These are phyloP conservation scores for Onchidella celtica DNA, from an alignment of 2,888 invertebrate species.

Conservation along the genomic window DNA sequence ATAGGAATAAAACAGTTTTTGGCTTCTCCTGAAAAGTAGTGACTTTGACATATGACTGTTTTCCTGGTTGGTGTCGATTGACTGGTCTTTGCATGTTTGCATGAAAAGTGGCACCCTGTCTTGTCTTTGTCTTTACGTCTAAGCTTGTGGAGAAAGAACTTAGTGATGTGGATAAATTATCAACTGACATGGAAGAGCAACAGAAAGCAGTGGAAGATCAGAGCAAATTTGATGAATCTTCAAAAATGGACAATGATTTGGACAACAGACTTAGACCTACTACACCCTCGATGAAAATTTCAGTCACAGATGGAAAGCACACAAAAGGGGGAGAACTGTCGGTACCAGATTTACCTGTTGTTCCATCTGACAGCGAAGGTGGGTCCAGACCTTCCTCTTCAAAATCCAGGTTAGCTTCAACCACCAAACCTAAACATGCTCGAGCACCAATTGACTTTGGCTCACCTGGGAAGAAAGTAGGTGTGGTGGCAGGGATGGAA, in stretches of 20 bases:
- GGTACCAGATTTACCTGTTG: not conserved
- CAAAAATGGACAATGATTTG: not conserved
- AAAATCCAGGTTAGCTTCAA: not conserved
- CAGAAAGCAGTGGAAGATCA: no score
- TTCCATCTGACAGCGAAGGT: not conserved
- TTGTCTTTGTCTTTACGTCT: no score
- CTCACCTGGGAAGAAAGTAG: not conserved
- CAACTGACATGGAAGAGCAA: no score
- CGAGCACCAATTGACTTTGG: not conserved
- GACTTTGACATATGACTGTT: no score
- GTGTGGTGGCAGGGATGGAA: not conserved
- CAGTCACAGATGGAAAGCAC: not conserved
- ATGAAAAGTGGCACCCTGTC: no score
- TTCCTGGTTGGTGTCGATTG: no score
- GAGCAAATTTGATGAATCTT: not conserved
- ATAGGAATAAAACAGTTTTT: no score
- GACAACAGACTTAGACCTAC: not conserved
- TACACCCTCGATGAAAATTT: not conserved
- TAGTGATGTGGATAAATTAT: no score
- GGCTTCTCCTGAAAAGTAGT: no score
- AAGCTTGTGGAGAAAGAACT: no score
- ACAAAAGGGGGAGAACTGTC: not conserved
- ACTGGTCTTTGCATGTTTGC: no score
- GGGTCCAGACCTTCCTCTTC: not conserved
- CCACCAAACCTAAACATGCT: not conserved